Base-by-base conservation (phyloP, 2,113 vertebrate genomes). In the Atrichornis clamosus region DNA sequence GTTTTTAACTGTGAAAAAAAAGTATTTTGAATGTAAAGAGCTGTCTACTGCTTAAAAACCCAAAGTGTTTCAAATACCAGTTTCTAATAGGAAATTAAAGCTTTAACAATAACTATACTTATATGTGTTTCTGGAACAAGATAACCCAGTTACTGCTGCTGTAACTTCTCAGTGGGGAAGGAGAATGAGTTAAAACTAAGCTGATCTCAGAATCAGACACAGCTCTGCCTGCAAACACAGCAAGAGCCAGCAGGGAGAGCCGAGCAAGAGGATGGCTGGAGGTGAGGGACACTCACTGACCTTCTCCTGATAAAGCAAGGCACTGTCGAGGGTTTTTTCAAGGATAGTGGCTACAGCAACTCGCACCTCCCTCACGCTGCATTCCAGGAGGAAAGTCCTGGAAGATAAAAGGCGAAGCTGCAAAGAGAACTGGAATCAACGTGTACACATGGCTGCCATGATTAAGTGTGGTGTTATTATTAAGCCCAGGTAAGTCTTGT, bases 321-420 rank as follows among this genome's bases (percentile, higher is more conserved):
- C 99, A 92, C 98, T 99, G 98, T 99, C 99, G 26, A 99, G 97
- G 28, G 99, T 99, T 98, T 99, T 99, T 96, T 99, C 99, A 52
- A 99, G 98, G 96, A 99, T 97, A n/a, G 99, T 99, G 39, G 99
- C 99, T 60, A 99, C 99, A 69, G 99, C 99, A 73, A 98, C 97
- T 81, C 99, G 98, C 35, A 99, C 99, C 95, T 99, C 99, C 75
- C 99, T 98, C n/a, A 99, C 98, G 1, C 98, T 98, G 98, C 99
- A 99, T 94, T 99, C 99, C 97, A 99, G 87, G 84, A 99, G 98
- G 96, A 99, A 99, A 68, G 99, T 98, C 96, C 99, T 99, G 84
- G 39, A 97, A 94, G 35, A 92, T 7, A 97, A 84, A 96, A 81
- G 91, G 63, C 3, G 2, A 88, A 82, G 93, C 22, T 94, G 88